Conservation (phyloP, 2,797 vertebrate species). For the Macropodus opercularis region DNA sequence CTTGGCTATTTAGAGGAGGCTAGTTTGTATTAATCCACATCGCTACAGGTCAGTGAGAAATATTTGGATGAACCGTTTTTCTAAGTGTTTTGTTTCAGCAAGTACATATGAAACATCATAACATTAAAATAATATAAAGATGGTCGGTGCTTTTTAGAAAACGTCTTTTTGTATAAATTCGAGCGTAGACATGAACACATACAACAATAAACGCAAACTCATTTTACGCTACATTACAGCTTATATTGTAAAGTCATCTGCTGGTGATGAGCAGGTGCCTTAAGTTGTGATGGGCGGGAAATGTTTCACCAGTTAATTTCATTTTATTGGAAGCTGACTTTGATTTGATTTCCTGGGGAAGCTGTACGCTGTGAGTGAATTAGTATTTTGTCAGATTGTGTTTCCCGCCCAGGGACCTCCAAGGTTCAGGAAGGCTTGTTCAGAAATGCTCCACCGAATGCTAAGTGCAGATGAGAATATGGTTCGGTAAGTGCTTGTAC, state of each 20-base stretch:
- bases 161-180: neutral
- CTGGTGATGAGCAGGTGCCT: constrained; percentile 12
- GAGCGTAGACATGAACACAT: neutral
- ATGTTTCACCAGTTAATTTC: constrained; percentile 8
- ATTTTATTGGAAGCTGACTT: constrained; percentile 16
- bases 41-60: too few relatives aligned
- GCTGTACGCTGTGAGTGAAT: neutral
- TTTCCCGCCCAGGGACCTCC: constrained; percentile 19
- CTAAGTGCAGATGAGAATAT: constrained; percentile 60
- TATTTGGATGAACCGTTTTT: neutral
- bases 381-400: constrained; percentile 20
- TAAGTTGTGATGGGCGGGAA: constrained; percentile 26
- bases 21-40: neutral
- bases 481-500: constrained; percentile 45
- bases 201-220: neutral
- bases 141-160: neutral
- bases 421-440: constrained; percentile 25
- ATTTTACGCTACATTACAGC: constrained; percentile 17
- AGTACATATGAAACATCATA: neutral
- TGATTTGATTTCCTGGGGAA: constrained; percentile 23
- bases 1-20: neutral
- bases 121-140: neutral
- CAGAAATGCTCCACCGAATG: constrained; percentile 35
- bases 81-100: neutral
- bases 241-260: constrained; percentile 1